Evolutionary conservation across 2,888 invertebrate species (phyloP), one percentile per base, ranked within the genome.

Genomic region (Nemapogon koenigi): DNA sequence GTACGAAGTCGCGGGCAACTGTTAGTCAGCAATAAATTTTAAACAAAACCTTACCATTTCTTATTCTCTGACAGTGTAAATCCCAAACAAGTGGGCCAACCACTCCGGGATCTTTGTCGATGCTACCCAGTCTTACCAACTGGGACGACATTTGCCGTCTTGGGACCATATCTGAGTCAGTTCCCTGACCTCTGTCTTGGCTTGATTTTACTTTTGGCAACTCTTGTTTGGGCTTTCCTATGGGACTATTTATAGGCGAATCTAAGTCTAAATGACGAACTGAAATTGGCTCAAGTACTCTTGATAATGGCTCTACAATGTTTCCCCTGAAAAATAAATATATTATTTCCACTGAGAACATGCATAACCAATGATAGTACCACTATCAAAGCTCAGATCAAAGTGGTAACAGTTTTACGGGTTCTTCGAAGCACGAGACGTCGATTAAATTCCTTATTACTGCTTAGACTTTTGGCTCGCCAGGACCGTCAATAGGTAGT

Each of bases 61-160:
- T 81, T 32, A 87, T 71, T 49, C 85, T 81, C 57, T 88, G 88
- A 53, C 87, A 86, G 53, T 90, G 89, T 41, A 89, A 73, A 57
- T 89, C 89, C 91, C 91, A 92, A 4, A 91, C 91, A 37, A 91
- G 69, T 0, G 92, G 92, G 0, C 92, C 91, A 19, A 92, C 83
- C 3, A 91, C 88, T 1, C 92, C 92, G 0, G 92, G 91, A 66
- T 92, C 92, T 30, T 86, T 85, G 48, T 86, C 87, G 35, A 88
- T 82, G 55, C 92, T 92, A 35, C 87, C 88, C 29, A 89, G 83
- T 18, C 90, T 72, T 2, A 82, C 70, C 16, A 87, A 57, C 46
- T 79, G 76, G 0, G 75, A 70, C 0, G 75, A 55, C 76, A 73
- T 75, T 49, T 75, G 78, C 29, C 75, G 55, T 2, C 78, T 49